A percentile compares a stretch with the other conserved stretches of the same genome.
Conservation (phyloP, 2,888 invertebrate genomes). For the Xestia c-nigrum region DNA sequence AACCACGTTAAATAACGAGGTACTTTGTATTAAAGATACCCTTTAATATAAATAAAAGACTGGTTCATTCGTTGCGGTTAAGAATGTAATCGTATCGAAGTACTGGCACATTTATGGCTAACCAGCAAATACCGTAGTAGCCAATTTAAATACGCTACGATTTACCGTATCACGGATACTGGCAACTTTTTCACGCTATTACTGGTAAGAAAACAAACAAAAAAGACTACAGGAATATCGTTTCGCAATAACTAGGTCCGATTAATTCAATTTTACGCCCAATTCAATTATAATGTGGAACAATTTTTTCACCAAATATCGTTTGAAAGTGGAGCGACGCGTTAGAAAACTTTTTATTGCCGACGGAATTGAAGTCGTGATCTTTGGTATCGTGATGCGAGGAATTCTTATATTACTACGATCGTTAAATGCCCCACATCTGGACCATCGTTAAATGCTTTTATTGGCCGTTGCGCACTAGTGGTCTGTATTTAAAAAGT, state of each 20-base stretch:
- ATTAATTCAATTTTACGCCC: conserved; percentile 76
- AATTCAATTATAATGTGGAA: conserved; percentile 72
- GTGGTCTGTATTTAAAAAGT: conserved; percentile 51
- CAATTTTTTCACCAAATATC: conserved; percentile 69
- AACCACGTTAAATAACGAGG: conserved; percentile 24
- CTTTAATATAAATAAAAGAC: conserved; percentile 48
- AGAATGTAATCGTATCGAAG: conserved; percentile 59
- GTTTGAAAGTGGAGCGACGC: conserved; percentile 65
- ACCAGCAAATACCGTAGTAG: conserved; percentile 58
- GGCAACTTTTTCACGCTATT: conserved; percentile 36
- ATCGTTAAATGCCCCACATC: conserved; percentile 64
- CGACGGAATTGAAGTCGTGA: conserved; percentile 68
- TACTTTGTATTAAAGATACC: conserved; percentile 23
- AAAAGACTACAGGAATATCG: conserved; percentile 26
- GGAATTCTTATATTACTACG: conserved; percentile 64
- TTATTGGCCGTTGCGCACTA: conserved; percentile 56
- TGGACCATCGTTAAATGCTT: conserved; percentile 62
- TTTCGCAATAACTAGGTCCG: conserved; percentile 44
- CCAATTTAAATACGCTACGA: conserved; percentile 59
- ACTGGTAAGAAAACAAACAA: conserved; percentile 2
- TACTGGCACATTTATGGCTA: conserved; percentile 48
- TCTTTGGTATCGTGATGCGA: conserved; percentile 63
- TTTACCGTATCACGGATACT: conserved; percentile 62
- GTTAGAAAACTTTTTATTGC: conserved; percentile 67
- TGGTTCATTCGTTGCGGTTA: conserved; percentile 54